These are phyloP conservation scores for Brachycybe producta DNA, from an alignment of 2,888 invertebrate species.

Conservation along the genomic window DNA sequence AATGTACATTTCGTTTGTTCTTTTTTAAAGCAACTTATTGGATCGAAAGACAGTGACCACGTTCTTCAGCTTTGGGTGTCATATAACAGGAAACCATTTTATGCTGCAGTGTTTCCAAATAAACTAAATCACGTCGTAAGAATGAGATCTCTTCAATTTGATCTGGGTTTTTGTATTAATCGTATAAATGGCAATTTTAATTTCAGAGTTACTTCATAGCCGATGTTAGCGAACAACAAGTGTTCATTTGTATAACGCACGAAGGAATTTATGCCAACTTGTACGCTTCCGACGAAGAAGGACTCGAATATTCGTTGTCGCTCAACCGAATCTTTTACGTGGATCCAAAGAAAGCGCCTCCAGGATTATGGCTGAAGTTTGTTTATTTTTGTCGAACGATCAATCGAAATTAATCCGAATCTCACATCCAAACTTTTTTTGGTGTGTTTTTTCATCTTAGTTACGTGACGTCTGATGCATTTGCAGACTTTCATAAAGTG, in stretches of 20 bases:
- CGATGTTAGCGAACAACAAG: constrained; percentile 59
- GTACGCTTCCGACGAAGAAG: constrained; percentile 60
- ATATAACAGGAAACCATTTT: constrained; percentile 55
- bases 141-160: background rate
- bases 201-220: constrained; percentile 59
- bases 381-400: constrained; percentile 11
- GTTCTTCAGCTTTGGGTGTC: constrained; percentile 57
- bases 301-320: constrained; percentile 60
- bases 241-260: constrained; percentile 68
- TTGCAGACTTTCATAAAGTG: constrained; percentile 76
- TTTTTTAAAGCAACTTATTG: constrained; percentile 20
- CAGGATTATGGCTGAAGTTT: constrained; percentile 58
- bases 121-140: constrained; percentile 40
- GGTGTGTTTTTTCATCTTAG: constrained; percentile 37
- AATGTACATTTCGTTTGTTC: constrained; percentile 1
- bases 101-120: constrained; percentile 60
- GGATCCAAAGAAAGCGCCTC: constrained; percentile 68
- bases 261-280: constrained; percentile 56
- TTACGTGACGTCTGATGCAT: constrained; percentile 62
- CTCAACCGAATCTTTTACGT: constrained; percentile 67
- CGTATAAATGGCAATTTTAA: background rate
- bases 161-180: background rate
- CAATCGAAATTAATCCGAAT: constrained; percentile 14
- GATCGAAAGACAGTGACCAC: constrained; percentile 21
- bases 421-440: constrained; percentile 11